phyloP scores from a whole-genome alignment of 2,797 vertebrate genomes.

The Ara ararauna region DNA sequence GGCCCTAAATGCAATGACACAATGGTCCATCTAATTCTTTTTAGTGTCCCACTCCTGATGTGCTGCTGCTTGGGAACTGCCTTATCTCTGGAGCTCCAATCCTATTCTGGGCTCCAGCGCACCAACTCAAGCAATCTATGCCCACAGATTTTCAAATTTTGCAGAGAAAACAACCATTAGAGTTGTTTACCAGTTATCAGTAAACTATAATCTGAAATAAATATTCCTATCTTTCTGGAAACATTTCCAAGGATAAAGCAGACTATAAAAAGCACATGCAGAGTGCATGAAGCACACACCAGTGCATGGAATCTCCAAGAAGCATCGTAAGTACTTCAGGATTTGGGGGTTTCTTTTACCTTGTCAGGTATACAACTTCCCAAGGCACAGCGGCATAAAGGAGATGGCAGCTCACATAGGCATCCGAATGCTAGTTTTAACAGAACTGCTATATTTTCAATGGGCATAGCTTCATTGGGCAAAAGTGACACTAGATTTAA shows the following conservation, averaged over 20 bases:
- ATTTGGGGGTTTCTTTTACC: not conserved
- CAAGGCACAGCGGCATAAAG: not conserved
- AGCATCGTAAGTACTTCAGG: slow-evolving; percentile 21
- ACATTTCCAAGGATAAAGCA: slow-evolving; percentile 41
- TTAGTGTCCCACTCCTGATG: not conserved
- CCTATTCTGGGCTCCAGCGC: not conserved
- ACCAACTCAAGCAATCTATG: not conserved
- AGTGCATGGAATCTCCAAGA: not conserved
- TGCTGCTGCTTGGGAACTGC: not conserved
- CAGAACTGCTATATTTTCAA: not conserved
- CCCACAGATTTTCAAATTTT: not conserved
- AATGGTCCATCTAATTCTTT: not conserved
- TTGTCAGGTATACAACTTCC: not conserved
- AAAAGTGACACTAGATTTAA: not conserved
- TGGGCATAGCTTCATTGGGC: not conserved
- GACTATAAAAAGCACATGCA: slow-evolving; percentile 46
- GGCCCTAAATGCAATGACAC: not conserved
- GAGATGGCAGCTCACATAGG: not conserved
- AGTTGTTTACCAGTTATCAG: not conserved
- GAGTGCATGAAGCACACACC: not conserved
- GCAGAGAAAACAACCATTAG: not conserved
- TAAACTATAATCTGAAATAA: slow-evolving; percentile 19
- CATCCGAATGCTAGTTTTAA: not conserved
- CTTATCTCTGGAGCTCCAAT: not conserved
- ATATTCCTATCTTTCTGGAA: slow-evolving; percentile 37